Percentiles rank a stretch among this genome's conserved stretches.
Evolutionary conservation across 2,797 vertebrate species (phyloP).

Genomic region (Podarcis siculus): DNA sequence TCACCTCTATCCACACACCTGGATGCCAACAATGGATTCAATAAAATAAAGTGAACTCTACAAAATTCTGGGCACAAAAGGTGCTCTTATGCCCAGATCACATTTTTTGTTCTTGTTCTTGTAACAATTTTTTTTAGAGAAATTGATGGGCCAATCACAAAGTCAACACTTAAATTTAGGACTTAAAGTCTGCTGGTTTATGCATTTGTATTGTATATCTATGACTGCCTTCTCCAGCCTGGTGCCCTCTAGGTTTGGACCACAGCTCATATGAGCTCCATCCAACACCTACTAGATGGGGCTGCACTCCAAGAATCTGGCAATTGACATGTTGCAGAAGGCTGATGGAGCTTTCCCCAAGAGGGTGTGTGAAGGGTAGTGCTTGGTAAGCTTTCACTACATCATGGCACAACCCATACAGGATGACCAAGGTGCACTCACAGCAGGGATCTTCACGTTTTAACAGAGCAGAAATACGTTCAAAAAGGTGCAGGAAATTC

Average conservation of each 20-base stretch:
- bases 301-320: too few species aligned
- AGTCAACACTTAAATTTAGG: background rate
- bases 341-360: too few species aligned
- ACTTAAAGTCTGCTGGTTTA: background rate
- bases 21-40: background rate
- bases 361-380: too few species aligned
- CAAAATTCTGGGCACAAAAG: background rate
- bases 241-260: too few species aligned
- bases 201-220: background rate
- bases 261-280: too few species aligned
- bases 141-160: background rate
- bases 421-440: background rate
- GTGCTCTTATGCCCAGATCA: background rate
- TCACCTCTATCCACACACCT: too few species aligned
- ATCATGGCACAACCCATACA: background rate
- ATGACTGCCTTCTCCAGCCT: too few species aligned
- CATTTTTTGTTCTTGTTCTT: background rate
- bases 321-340: too few species aligned
- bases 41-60: background rate
- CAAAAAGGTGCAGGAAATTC: background rate
- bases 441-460: background rate
- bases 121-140: background rate
- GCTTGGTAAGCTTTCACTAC: background rate
- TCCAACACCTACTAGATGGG: too few species aligned
- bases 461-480: background rate